phyloP scores from a whole-genome alignment of 2,113 vertebrate genomes.

The Falco punctatus region DNA sequence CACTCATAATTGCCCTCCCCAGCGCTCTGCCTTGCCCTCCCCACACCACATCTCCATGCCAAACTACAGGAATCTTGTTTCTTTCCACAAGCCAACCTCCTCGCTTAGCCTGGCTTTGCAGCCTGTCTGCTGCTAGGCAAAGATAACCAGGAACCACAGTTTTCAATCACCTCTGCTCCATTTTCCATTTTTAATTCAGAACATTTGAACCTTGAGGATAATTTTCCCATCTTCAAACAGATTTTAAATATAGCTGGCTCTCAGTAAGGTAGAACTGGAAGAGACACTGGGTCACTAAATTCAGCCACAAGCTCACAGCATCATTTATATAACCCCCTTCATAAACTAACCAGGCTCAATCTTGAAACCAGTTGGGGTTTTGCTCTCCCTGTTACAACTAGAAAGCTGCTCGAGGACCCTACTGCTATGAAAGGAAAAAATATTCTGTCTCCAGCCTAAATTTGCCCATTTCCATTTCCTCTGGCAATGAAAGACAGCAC shows the following conservation, averaged over 20 bases:
- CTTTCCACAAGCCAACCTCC: not conserved
- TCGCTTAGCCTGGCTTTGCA: not conserved
- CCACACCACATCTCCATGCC: not conserved
- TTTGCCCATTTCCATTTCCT: slow-evolving; percentile 3
- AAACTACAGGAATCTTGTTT: not conserved
- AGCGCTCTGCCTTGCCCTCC: not conserved
- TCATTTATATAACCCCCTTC: not conserved
- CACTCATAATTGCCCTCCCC: not conserved
- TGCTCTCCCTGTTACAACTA: not conserved
- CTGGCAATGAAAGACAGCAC: not conserved
- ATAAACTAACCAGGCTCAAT: not conserved
- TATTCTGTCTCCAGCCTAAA: not conserved
- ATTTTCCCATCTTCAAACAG: not conserved
- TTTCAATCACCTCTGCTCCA: not conserved
- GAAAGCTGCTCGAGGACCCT: not conserved
- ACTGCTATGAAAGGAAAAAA: slow-evolving; percentile 35
- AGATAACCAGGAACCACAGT: not conserved
- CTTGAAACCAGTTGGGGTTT: not conserved
- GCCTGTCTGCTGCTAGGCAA: not conserved
- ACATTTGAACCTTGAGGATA: not conserved
- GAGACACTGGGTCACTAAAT: not conserved
- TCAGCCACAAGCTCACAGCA: not conserved
- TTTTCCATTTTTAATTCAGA: slow-evolving; percentile 14
- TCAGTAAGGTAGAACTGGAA: not conserved
- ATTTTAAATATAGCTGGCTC: not conserved